Evolutionary conservation across 1,140 invertebrate species (phyloP), one percentile per base, ranked within the genome.

Genomic region (Propsilocerus akamusi): DNA sequence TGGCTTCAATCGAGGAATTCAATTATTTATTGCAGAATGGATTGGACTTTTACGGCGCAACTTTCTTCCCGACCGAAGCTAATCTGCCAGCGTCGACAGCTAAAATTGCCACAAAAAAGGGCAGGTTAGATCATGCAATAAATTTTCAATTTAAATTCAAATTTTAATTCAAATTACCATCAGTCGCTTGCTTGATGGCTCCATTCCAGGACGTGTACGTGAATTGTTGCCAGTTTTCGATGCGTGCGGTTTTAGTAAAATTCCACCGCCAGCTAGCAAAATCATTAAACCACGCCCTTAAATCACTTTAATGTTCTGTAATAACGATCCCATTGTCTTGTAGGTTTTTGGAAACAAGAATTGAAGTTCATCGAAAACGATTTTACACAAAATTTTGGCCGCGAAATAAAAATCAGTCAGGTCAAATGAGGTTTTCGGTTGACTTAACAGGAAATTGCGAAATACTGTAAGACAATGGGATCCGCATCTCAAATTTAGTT

Each of bases 1-100:
- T 87, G 49, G 84, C 83, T 22, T 84, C 77, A 46, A 73, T 86
- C 46, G 83, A 86, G 52, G 84, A 87, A 65, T 83, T 78, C 56
- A 84, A 84, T 59, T 76, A 77, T 57, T 67, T 87, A 26, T 68
- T 87, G 41, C 83, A 85, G 63, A 83, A 83, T 57, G 84, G 84
- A 11, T 69, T 87, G 41, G 83, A 87, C 65, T 87, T 87, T 70
- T 87, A 85, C 58, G 83, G 83, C 24, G 83, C 83, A 37, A 87
- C 84, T 3, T 86, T 80, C 69, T 87, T 87, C 67, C 83, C 83
- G 25, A 85, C 83, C 5, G 84, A 86, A 58, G 71, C 83, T 47
- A 75, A 79, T 46, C 73, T 77, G 55, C 72, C 71, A 17, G 65
- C 72, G 22, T 72, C 71, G 48, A 68, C 73, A 51, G 60, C 60